Base-by-base conservation (phyloP, 2,888 invertebrate genomes). In the Platerodrilus igneus region DNA sequence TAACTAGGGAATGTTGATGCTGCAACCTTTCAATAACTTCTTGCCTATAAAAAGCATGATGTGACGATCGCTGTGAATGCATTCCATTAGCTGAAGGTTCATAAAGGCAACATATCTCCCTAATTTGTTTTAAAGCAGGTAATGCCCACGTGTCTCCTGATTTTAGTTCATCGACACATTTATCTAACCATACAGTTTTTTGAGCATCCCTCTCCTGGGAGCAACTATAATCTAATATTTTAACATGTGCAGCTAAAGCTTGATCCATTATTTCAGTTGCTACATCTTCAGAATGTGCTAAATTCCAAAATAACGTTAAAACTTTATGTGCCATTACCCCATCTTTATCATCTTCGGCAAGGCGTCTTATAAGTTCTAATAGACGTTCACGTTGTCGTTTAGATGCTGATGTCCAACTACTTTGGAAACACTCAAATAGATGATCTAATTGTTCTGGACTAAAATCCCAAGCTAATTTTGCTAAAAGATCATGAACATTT, bases 311-410 rank as follows among this genome's bases (percentile, higher is more conserved):
- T 26, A 96, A 73, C 45, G 89, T 90, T 56, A 97, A 72, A 30
- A 94, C 93, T 77, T 96, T 96, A 66, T 93, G 90, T 27, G 96
- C 95, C 96, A 96, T 96, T 6, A 95, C 92, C 32, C 96, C 96
- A 67, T 96, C 94, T 67, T 97, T 96, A 67, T 97, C 96, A 67
- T 97, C 96, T 70, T 97, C 96, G 3, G 96, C 96, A 45, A 97
- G 73, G 52, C 95, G 78, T 48, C 96, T 77, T 55, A 97, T 96
- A 50, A 97, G 76, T 72, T 97, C 96, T 56, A 97, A 70, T 50
- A 97, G 74, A 62, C 94, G 89, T 70, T 97, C 96, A 55, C 94
- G 78, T 71, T 97, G 95, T 63, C 95, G 87, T 68, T 92, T 93
- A 64, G 86, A 92, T 21, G 95, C 95, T 50, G 89, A 89, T 26